Conservation (phyloP, 2,797 vertebrate genomes). For the Cuniculus paca region DNA sequence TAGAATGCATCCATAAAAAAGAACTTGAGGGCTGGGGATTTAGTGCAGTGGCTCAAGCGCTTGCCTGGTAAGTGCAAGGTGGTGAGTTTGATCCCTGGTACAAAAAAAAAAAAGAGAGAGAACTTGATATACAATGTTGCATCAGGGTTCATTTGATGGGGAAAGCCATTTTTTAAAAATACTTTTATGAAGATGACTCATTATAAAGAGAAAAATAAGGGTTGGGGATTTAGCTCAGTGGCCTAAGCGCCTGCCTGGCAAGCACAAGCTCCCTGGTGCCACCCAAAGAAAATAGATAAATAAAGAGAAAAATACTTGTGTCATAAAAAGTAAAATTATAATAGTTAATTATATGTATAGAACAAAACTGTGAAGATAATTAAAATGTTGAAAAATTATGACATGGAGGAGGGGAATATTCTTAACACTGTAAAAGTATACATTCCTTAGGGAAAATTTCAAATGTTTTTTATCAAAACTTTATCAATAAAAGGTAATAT, state of each 20-base stretch:
- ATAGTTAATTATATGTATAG: neutral
- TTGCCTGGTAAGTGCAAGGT: no score
- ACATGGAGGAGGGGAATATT: neutral
- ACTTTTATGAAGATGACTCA: neutral
- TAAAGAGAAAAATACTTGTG: neutral
- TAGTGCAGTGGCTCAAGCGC: no score
- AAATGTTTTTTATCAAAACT: slow-evolving; percentile 17
- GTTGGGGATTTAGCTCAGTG: no score
- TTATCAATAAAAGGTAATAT: neutral
- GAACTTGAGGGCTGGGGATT: no score
- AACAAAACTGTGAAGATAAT: neutral
- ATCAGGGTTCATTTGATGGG: neutral
- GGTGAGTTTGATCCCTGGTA: no score
- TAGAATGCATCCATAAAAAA: neutral
- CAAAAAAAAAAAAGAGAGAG: no score
- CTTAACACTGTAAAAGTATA: neutral
- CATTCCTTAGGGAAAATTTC: neutral
- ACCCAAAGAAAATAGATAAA: no score
- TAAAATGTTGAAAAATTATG: neutral
- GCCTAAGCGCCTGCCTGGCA: no score
- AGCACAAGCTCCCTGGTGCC: no score
- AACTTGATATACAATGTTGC: neutral
- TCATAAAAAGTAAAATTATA: neutral
- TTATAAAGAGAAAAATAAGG: neutral
- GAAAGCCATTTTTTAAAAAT: neutral